A percentile compares a stretch with the other conserved stretches of the same genome.
Conservation (phyloP, 2,888 invertebrate genomes). For the Torymus tubicola region DNA sequence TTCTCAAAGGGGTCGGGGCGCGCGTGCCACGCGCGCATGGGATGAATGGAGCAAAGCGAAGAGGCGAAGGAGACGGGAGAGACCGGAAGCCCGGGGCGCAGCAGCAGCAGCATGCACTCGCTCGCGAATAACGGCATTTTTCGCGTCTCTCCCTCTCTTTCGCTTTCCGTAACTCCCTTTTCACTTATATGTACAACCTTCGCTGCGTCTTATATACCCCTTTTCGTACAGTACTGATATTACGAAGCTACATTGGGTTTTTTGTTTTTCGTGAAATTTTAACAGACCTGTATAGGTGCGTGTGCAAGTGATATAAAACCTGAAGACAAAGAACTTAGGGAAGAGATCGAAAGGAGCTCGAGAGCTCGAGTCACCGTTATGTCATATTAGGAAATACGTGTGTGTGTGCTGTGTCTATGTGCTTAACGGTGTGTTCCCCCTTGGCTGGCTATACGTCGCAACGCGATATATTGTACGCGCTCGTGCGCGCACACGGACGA, state of each 20-base stretch:
- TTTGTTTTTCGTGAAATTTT: no score
- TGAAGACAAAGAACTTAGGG: not conserved
- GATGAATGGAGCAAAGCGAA: slow-evolving; percentile 40
- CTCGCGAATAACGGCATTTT: slow-evolving; percentile 54
- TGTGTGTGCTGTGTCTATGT: slow-evolving; percentile 61
- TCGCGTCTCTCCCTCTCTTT: slow-evolving; percentile 50
- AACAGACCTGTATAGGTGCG: not conserved
- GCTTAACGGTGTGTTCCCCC: slow-evolving; percentile 70
- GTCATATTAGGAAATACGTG: slow-evolving; percentile 75
- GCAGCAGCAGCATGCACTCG: slow-evolving; percentile 16
- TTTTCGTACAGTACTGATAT: no score
- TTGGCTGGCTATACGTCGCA: not conserved
- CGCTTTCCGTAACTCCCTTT: slow-evolving; percentile 56
- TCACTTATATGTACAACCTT: slow-evolving; percentile 22
- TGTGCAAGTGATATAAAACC: not conserved
- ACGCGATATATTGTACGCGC: slow-evolving; percentile 23
- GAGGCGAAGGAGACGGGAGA: slow-evolving; percentile 1
- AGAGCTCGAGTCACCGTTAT: slow-evolving; percentile 70
- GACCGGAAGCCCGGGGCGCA: slow-evolving; percentile 36
- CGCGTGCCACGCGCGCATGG: slow-evolving; percentile 26
- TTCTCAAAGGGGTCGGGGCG: slow-evolving; percentile 18
- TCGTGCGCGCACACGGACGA: slow-evolving; percentile 2
- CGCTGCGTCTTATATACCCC: not conserved
- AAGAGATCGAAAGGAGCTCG: slow-evolving; percentile 14
- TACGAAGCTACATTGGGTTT: no score